Evolutionary conservation across 2,888 invertebrate genomes (phyloP).

Genomic region (Andrena chrysosceles): DNA sequence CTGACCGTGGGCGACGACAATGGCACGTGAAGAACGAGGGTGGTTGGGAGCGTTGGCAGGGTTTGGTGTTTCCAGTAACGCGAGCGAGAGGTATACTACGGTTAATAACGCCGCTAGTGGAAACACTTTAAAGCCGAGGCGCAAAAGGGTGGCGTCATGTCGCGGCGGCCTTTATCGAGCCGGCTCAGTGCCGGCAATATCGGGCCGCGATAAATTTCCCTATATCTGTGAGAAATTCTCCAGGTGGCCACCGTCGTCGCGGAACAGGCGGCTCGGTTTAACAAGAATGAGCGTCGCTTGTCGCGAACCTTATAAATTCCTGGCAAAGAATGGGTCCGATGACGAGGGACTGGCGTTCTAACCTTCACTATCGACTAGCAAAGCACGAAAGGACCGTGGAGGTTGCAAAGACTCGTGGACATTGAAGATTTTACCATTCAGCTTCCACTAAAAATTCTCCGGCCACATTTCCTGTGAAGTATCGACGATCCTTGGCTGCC

Average conservation of each 20-base stretch:
- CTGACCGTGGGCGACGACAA: conserved; percentile 20
- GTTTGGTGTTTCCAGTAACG: conserved; percentile 5
- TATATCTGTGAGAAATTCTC: conserved; percentile 64
- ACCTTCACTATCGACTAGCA: neutral
- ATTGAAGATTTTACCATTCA: neutral
- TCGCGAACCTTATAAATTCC: conserved; percentile 60
- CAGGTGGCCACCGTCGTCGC: conserved; percentile 39
- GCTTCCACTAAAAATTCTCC: too few species aligned
- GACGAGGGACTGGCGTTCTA: conserved; percentile 35
- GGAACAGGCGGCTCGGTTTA: conserved; percentile 42
- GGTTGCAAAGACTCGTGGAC: too few species aligned
- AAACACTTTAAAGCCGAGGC: conserved; percentile 36
- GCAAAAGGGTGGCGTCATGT: conserved; percentile 41
- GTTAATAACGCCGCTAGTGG: conserved; percentile 55
- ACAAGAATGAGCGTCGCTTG: conserved; percentile 48
- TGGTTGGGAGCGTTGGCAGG: neutral
- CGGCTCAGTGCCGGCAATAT: conserved; percentile 56
- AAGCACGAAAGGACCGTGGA: too few species aligned
- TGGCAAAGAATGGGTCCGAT: conserved; percentile 40
- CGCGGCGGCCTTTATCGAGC: conserved; percentile 54
- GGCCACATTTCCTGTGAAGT: neutral
- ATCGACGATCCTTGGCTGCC: neutral
- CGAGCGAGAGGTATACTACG: conserved; percentile 9
- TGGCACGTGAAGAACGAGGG: conserved; percentile 17
- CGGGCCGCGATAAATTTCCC: conserved; percentile 62